These are phyloP conservation scores for Enteromius thamalakanensis DNA, from an alignment of 2,797 vertebrate species.

Conservation along the genomic window DNA sequence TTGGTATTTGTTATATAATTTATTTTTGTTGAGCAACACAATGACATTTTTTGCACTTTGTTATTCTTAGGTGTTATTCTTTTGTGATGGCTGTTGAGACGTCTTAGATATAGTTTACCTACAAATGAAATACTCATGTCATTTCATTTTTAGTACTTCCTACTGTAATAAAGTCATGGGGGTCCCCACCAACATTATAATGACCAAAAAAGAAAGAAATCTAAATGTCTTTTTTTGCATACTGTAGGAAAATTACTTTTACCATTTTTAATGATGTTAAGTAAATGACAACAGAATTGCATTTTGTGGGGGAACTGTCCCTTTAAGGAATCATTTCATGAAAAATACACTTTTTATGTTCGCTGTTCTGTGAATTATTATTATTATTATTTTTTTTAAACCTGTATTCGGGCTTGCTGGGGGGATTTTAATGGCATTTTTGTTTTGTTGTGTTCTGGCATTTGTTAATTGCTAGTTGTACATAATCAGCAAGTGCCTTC, in stretches of 20 bases:
- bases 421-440: not conserved
- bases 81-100: not conserved
- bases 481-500: slow-evolving; percentile 66
- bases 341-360: slow-evolving; percentile 40
- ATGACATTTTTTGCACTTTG: too few species aligned
- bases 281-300: slow-evolving; percentile 18
- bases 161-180: not conserved
- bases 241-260: not conserved
- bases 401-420: not conserved
- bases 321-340: not conserved
- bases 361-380: not conserved
- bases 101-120: not conserved
- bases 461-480: slow-evolving; percentile 60
- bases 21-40: not conserved
- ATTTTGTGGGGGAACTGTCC: not conserved
- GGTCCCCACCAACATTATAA: not conserved
- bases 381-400: not conserved
- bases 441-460: slow-evolving; percentile 35
- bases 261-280: not conserved
- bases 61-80: not conserved
- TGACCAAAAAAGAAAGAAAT: not conserved
- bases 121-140: not conserved
- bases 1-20: not conserved
- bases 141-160: not conserved
- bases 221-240: not conserved